A percentile compares a stretch with the other conserved stretches of the same genome.
Conservation (phyloP, 2,113 vertebrate genomes). For the Misgurnus mizolepis region DNA sequence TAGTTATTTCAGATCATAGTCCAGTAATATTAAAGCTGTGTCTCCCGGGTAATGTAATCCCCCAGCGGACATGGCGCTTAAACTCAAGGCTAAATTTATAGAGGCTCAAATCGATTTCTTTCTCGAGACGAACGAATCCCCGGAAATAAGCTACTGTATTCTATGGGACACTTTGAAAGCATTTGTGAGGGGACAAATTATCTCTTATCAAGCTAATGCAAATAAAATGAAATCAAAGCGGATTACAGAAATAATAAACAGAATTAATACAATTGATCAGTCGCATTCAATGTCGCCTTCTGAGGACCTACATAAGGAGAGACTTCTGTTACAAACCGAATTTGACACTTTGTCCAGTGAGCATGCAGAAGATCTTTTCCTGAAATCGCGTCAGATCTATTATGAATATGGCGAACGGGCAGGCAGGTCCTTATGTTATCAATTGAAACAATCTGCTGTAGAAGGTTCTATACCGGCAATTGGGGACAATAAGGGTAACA, state of each 20-base stretch:
- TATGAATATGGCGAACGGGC: neutral
- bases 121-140: neutral
- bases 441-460: neutral
- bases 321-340: neutral
- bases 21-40: too few relatives aligned
- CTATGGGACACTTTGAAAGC: neutral
- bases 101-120: neutral
- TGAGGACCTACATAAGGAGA: neutral
- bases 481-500: neutral
- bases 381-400: neutral
- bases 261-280: neutral
- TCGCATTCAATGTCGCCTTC: neutral
- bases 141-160: neutral
- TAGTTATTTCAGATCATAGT: too few relatives aligned
- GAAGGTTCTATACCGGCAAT: neutral
- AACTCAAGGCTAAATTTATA: too few relatives aligned
- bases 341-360: neutral
- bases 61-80: too few relatives aligned
- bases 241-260: neutral
- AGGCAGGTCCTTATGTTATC: neutral
- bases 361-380: neutral
- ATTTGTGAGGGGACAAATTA: neutral
- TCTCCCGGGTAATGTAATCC: too few relatives aligned
- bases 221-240: neutral
- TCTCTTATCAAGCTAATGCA: neutral